Base-by-base conservation (phyloP, 2,888 invertebrate species). In the Caradrina kadenii region DNA sequence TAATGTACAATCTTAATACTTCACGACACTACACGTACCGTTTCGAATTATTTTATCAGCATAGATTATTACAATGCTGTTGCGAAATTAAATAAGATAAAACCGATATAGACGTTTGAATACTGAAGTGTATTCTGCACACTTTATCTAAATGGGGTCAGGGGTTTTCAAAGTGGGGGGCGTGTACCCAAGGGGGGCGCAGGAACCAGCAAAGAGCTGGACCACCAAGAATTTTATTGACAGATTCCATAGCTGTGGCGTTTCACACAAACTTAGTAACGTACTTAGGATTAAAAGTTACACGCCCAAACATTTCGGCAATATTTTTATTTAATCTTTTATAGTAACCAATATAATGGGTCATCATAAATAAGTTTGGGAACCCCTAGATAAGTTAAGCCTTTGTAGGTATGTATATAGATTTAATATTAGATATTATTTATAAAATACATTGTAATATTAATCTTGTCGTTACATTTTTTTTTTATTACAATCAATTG, bases 1-100 rank as follows among this genome's bases (percentile, higher is more conserved):
- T n/a, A 35, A 35, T n/a, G 17, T 21, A 56, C 55, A 50, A 48
- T 69, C 35, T 17, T 26, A n/a, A 35, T 64, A 42, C 8, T 73
- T 64, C 26, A 73, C 35, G 22, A 73, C 22, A 45, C 31, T 17
- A 1, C 10, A 50, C 1, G 15, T 19, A 52, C 17, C 8, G 26
- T 39, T 71, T 45, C 19, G 15, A 49, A 49, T 45, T 35, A 22
- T 54, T 67, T 67, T 75, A 75, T 72, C 75, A 53, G 17, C 11
- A 50, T 1, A 60, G 19, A 55, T 58, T 39, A 55, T 17, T 22
- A 21, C 59, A 61, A 35, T 42, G 17, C 17, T 19, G 2, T 72
- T 74, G 58, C 42, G 15, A 66, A 65, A 69, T 48, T 53, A 69
- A 45, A 45, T 19, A 1, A 54, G 66, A 74, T 72, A 65, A 49